Percentiles rank a stretch among this genome's conserved stretches.
Evolutionary conservation across 1,140 invertebrate genomes (phyloP).

Genomic region (Chelonus insularis): DNA sequence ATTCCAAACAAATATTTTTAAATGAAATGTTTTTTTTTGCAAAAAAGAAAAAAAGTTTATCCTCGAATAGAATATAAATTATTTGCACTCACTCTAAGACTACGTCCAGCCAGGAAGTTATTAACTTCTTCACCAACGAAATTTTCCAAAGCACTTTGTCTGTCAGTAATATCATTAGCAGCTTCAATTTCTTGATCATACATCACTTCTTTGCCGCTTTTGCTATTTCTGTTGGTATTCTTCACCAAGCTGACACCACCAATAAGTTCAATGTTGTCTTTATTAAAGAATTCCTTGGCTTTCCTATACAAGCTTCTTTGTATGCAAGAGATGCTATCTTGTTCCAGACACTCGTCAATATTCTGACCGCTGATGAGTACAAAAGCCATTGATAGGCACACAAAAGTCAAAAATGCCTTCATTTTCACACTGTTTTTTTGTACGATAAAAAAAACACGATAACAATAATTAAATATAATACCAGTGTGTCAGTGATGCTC

Average conservation of each 20-base stretch:
- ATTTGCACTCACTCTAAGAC: conserved; percentile 54
- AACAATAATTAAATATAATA: conserved; percentile 15
- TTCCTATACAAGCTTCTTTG: conserved; percentile 65
- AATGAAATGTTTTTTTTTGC: not conserved
- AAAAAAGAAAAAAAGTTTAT: not conserved
- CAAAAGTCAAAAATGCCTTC: conserved; percentile 27
- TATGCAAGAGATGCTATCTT: conserved; percentile 70
- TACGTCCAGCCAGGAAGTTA: conserved; percentile 65
- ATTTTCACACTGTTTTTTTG: conserved; percentile 22
- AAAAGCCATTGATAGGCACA: conserved; percentile 36
- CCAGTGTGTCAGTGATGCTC: conserved; percentile 18
- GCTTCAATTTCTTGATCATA: conserved; percentile 58
- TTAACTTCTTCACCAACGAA: conserved; percentile 62
- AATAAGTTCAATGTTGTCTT: conserved; percentile 63
- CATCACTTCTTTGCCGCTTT: conserved; percentile 52
- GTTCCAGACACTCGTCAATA: conserved; percentile 63
- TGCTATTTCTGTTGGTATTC: conserved; percentile 46
- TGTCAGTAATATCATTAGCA: conserved; percentile 58
- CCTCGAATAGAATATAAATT: not conserved
- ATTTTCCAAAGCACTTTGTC: conserved; percentile 65
- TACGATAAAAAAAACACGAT: not conserved
- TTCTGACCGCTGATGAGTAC: conserved; percentile 42
- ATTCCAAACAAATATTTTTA: too few relatives aligned
- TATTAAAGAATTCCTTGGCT: conserved; percentile 66
- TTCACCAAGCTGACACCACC: conserved; percentile 64